Evolutionary conservation across 2,888 invertebrate species (phyloP).

Genomic region (Rhagophthalmus giganteus): DNA sequence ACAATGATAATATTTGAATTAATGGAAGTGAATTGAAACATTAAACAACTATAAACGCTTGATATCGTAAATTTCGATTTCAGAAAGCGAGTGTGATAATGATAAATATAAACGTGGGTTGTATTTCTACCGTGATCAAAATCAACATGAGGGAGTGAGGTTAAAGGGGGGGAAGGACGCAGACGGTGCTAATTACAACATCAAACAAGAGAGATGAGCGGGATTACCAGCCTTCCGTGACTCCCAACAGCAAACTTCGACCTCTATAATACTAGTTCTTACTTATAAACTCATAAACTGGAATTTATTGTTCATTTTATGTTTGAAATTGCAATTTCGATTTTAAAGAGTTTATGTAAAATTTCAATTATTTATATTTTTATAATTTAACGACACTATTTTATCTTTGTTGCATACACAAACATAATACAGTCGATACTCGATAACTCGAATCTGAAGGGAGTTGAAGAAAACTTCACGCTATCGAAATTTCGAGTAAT

Average conservation of each 20-base stretch:
- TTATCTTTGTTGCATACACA: too few species aligned
- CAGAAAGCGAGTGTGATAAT: constrained; percentile 19
- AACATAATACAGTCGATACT: too few species aligned
- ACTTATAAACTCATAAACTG: constrained; percentile 22
- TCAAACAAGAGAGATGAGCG: constrained; percentile 39
- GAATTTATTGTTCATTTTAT: constrained; percentile 19
- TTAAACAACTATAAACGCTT: constrained; percentile 1
- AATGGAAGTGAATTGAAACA: too few species aligned
- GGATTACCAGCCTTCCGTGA: constrained; percentile 38
- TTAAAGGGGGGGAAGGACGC: constrained; percentile 21
- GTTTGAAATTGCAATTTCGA: constrained; percentile 29
- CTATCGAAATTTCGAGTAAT: too few species aligned
- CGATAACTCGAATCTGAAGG: too few species aligned
- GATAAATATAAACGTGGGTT: constrained; percentile 23
- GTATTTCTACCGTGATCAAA: constrained; percentile 24
- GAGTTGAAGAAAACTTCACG: too few species aligned
- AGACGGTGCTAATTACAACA: constrained; percentile 40
- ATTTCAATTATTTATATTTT: constrained; percentile 31
- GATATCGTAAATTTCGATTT: constrained; percentile 10
- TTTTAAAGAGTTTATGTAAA: constrained; percentile 29
- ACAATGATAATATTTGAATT: not conserved
- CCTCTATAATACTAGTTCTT: constrained; percentile 11
- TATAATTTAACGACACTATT: constrained; percentile 13
- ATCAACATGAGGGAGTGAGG: constrained; percentile 16
- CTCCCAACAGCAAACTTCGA: constrained; percentile 24